These are phyloP conservation scores for Psix sp. DNA, from an alignment of 1,140 invertebrate species.

Conservation along the genomic window DNA sequence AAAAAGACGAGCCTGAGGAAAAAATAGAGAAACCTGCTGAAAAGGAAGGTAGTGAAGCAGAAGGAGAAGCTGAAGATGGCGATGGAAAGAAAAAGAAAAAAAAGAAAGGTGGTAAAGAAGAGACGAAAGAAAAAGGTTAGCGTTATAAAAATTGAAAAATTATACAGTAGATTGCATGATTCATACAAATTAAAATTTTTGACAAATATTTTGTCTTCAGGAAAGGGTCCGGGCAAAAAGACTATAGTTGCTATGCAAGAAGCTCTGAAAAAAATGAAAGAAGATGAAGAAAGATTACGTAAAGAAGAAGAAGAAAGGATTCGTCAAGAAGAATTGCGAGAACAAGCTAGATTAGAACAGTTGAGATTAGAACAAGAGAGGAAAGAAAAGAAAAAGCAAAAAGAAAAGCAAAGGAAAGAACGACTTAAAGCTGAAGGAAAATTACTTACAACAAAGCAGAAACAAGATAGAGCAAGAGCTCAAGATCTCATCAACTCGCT, in stretches of 20 bases:
- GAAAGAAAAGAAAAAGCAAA: constrained; percentile 94
- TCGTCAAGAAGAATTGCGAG: constrained; percentile 84
- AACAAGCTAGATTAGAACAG: constrained; percentile 84
- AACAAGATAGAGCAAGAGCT: constrained; percentile 90
- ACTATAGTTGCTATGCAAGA: constrained; percentile 93
- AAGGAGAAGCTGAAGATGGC: constrained; percentile 80
- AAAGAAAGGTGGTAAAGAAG: constrained; percentile 77
- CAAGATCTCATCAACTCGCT: constrained; percentile 91
- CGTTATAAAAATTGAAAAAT: constrained; percentile 16
- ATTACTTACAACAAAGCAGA: constrained; percentile 93
- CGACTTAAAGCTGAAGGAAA: constrained; percentile 96
- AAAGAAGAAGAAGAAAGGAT: constrained; percentile 90
- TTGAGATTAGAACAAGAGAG: constrained; percentile 89
- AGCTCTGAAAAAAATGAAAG: constrained; percentile 84
- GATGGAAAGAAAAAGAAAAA: constrained; percentile 79
- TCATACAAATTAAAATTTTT: too few species aligned
- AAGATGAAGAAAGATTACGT: constrained; percentile 89
- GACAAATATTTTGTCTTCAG: constrained; percentile 52
- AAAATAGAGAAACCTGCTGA: constrained; percentile 71
- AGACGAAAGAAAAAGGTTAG: constrained; percentile 72
- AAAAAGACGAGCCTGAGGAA: constrained; percentile 71
- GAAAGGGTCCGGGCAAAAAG: constrained; percentile 85
- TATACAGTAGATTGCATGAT: too few species aligned
- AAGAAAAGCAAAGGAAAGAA: constrained; percentile 96
- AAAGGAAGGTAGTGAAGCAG: constrained; percentile 73